These are phyloP conservation scores for Turritopsis rubra DNA, from an alignment of 30 jellyfish, hydroid and myxozoan species.

Conservation along the genomic window DNA sequence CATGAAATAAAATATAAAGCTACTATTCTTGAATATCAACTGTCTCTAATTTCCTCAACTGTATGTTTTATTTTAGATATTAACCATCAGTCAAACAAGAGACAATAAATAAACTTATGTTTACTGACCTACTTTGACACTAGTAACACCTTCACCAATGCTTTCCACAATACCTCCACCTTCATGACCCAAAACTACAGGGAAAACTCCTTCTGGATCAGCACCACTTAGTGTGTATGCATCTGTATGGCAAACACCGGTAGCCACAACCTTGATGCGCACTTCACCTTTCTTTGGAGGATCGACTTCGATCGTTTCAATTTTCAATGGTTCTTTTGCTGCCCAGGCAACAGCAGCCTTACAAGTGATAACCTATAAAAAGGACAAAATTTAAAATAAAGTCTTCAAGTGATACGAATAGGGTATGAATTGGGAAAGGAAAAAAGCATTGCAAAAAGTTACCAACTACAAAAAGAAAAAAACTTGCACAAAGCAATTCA, in stretches of 20 bases:
- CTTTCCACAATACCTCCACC: conserved; percentile 97
- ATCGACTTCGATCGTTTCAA: conserved; percentile 81
- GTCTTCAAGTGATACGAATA: not conserved
- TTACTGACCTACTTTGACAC: conserved; percentile 66
- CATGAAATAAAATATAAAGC: too few relatives aligned
- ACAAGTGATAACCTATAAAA: conserved; percentile 59
- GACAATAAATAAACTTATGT: not conserved
- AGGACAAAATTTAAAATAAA: not conserved
- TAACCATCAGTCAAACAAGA: too few relatives aligned
- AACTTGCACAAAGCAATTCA: too few relatives aligned
- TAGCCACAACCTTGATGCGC: conserved; percentile 59
- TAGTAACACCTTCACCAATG: conserved; percentile 95
- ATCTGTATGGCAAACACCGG: conserved; percentile 99
- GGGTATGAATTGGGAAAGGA: too few relatives aligned
- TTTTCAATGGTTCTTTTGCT: conserved; percentile 72
- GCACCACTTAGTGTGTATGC: conserved; percentile 86
- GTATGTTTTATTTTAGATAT: too few relatives aligned
- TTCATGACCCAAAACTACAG: conserved; percentile 92
- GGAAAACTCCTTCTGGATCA: conserved; percentile 97
- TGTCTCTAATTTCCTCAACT: too few relatives aligned
- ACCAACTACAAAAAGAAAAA: too few relatives aligned
- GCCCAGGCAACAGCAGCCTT: conserved; percentile 99
- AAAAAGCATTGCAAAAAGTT: too few relatives aligned
- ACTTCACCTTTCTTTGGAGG: conserved; percentile 95
- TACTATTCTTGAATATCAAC: too few relatives aligned